These are phyloP conservation scores for Myotis findleyi DNA, from an alignment of 2,797 vertebrate genomes.

Conservation along the genomic window DNA sequence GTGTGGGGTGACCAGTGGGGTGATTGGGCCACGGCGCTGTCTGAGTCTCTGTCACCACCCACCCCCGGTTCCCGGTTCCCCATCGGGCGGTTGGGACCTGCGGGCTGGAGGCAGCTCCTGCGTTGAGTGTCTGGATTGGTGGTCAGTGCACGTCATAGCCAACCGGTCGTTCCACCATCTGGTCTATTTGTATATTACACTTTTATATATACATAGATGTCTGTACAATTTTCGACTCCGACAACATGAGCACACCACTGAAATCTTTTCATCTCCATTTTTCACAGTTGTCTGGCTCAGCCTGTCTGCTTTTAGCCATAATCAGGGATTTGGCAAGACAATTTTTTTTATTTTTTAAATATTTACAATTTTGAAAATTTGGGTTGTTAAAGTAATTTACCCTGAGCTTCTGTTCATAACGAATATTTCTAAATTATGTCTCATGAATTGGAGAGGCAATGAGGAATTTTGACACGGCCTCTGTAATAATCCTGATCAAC, in stretches of 20 bases:
- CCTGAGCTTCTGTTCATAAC: neutral
- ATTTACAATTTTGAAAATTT: constrained; percentile 15
- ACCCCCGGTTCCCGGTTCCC: too few species aligned
- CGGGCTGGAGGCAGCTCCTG: too few species aligned
- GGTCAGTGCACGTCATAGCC: too few species aligned
- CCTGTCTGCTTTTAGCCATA: neutral
- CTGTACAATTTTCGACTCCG: neutral
- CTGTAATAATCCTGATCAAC: neutral
- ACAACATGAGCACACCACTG: neutral
- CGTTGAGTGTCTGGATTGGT: too few species aligned
- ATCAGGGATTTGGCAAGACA: constrained; percentile 25
- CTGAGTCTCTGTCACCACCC: too few species aligned
- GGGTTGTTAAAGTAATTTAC: neutral
- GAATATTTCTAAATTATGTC: neutral
- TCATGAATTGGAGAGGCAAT: neutral
- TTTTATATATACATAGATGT: neutral
- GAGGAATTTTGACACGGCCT: neutral
- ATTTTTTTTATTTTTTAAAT: neutral
- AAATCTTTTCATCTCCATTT: neutral
- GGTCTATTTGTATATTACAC: too few species aligned
- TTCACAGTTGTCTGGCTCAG: neutral
- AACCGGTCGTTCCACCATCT: too few species aligned
- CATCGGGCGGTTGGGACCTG: too few species aligned
- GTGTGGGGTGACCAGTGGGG: too few species aligned
- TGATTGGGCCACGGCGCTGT: too few species aligned